Conservation (phyloP, 1,140 invertebrate genomes). For the Penaeus chinensis region DNA sequence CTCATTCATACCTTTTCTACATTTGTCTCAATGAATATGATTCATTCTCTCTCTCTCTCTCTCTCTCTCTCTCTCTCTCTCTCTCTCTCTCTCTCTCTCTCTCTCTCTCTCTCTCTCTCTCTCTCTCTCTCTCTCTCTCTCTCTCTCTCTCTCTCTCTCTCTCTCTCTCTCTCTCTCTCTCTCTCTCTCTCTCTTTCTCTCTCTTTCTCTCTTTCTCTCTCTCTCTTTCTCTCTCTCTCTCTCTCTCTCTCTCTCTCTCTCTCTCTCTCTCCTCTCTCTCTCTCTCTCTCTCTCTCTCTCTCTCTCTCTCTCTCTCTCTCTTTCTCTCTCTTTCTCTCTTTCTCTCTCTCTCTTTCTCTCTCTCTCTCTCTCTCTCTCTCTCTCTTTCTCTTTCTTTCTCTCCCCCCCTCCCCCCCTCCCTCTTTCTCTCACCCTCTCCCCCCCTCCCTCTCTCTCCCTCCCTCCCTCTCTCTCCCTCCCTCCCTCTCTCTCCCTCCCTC, state of each 20-base stretch:
- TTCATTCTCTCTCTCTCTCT: too few relatives aligned
- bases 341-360: background rate
- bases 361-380: background rate
- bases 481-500: background rate
- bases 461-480: background rate
- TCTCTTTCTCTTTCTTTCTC: background rate
- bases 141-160: background rate
- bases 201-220: background rate
- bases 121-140: background rate
- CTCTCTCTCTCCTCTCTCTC: background rate
- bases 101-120: background rate
- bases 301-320: background rate
- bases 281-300: background rate
- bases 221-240: background rate
- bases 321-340: background rate
- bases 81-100: background rate
- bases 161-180: background rate
- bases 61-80: background rate
- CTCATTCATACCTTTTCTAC: too few relatives aligned
- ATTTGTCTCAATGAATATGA: too few relatives aligned
- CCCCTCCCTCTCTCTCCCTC: background rate
- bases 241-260: background rate
- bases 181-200: background rate
- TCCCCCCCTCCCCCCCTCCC: background rate
- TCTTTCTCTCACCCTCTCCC: background rate